Evolutionary conservation across 2,797 vertebrate species (phyloP).

Genomic region (Coranthus polyacanthus): DNA sequence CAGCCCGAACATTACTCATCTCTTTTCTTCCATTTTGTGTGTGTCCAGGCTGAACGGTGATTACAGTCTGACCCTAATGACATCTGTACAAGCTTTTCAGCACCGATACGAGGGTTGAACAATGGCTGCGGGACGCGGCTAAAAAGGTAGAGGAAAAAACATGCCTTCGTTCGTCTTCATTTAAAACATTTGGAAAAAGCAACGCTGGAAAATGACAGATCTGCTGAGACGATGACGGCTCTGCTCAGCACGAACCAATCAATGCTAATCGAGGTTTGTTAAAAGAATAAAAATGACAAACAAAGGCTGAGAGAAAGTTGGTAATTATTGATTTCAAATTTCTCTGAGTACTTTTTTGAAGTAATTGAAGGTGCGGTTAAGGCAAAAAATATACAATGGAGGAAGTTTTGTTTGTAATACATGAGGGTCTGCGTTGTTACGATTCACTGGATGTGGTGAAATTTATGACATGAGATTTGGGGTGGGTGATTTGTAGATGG

Average conservation of each 20-base stretch:
- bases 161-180: not conserved
- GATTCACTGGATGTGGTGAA: too few relatives aligned
- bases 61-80: conserved; percentile 34
- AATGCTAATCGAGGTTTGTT: not conserved
- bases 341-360: not conserved
- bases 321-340: not conserved
- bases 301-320: too few relatives aligned
- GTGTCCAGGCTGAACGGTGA: conserved; percentile 29
- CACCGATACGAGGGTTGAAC: conserved; percentile 1
- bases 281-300: not conserved
- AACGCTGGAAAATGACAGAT: not conserved
- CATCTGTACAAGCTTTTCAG: conserved; percentile 33
- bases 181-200: not conserved
- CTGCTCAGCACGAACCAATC: not conserved
- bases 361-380: too few relatives aligned
- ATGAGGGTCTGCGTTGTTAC: too few relatives aligned
- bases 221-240: not conserved
- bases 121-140: not conserved
- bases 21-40: conserved; percentile 37
- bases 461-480: too few relatives aligned
- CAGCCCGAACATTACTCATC: conserved; percentile 57
- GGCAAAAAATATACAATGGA: too few relatives aligned
- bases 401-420: too few relatives aligned
- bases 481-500: too few relatives aligned
- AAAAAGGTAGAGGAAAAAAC: too few relatives aligned